A percentile compares a stretch with the other conserved stretches of the same genome.
phyloP scores from a whole-genome alignment of 2,113 vertebrate species.

The Corvus cornix region DNA sequence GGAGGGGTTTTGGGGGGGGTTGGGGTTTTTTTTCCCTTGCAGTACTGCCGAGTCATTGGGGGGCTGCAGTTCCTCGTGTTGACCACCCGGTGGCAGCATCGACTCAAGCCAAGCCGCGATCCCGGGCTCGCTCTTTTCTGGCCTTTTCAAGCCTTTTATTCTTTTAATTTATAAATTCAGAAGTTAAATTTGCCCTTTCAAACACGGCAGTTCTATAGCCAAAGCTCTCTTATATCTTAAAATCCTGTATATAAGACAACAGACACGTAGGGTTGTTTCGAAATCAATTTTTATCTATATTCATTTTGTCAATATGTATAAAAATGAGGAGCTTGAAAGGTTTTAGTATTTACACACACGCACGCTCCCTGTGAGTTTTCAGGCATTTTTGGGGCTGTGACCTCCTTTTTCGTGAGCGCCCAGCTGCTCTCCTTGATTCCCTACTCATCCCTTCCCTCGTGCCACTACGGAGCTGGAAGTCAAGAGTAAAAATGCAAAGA shows the following conservation, averaged over 20 bases:
- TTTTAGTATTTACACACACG: background rate
- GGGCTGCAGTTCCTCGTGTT: rapidly evolving
- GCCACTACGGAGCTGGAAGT: background rate
- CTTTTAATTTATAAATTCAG: background rate
- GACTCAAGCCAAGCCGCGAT: background rate
- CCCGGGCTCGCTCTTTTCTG: rapidly evolving
- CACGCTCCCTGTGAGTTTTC: background rate
- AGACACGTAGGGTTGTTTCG: rapidly evolving
- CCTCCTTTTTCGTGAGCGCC: background rate
- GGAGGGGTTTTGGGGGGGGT: rapidly evolving
- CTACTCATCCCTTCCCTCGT: background rate
- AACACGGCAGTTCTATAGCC: background rate
- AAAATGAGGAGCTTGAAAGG: background rate
- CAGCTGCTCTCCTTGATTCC: background rate
- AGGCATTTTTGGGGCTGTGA: background rate
- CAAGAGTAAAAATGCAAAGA: background rate
- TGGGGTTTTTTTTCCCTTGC: background rate
- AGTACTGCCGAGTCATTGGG: rapidly evolving
- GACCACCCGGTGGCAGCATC: background rate
- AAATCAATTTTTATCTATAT: background rate
- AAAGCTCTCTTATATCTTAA: background rate
- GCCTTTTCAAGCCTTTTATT: background rate
- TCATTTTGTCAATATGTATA: background rate
- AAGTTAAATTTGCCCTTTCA: background rate
- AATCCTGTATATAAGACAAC: rapidly evolving